phyloP scores from a whole-genome alignment of 2,888 invertebrate species.

The Pemphredon lugubris region DNA sequence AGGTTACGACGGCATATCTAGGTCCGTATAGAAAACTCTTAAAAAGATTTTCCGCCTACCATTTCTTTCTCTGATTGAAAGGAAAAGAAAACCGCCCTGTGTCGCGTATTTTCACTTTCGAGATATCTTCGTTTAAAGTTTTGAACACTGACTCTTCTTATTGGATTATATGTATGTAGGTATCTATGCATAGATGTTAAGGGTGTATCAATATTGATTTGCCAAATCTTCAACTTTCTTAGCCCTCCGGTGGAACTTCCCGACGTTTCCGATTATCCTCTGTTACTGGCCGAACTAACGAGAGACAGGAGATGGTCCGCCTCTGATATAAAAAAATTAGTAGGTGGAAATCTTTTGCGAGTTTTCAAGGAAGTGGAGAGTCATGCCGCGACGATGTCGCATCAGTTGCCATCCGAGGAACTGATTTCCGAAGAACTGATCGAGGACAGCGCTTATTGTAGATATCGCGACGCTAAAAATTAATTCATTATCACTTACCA shows the following conservation, averaged over 20 bases:
- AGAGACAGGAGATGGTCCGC: slow-evolving; percentile 84
- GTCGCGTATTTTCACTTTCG: no score
- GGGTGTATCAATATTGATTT: no score
- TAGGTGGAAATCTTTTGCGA: slow-evolving; percentile 84
- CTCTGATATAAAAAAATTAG: slow-evolving; percentile 84
- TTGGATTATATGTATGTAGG: no score
- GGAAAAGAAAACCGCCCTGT: no score
- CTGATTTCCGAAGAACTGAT: slow-evolving; percentile 83
- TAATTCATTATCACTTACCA: slow-evolving; percentile 4
- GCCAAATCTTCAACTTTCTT: no score
- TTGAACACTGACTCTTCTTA: no score
- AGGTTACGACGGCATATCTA: slow-evolving; percentile 83
- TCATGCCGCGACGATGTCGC: slow-evolving; percentile 73
- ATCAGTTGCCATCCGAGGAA: slow-evolving; percentile 82
- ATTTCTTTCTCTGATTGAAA: no score
- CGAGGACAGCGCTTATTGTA: slow-evolving; percentile 83
- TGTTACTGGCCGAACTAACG: slow-evolving; percentile 84
- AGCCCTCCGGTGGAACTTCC: slow-evolving; percentile 83
- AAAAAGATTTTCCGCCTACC: neutral
- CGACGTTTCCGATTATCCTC: slow-evolving; percentile 84
- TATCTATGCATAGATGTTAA: no score
- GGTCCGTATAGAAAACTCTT: slow-evolving; percentile 70
- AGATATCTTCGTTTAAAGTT: no score
- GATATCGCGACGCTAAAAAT: slow-evolving; percentile 79
- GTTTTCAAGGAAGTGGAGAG: slow-evolving; percentile 83